A percentile compares a stretch with the other conserved stretches of the same genome.
Conservation (phyloP, 2,888 invertebrate species). For the Taenaris catops region DNA sequence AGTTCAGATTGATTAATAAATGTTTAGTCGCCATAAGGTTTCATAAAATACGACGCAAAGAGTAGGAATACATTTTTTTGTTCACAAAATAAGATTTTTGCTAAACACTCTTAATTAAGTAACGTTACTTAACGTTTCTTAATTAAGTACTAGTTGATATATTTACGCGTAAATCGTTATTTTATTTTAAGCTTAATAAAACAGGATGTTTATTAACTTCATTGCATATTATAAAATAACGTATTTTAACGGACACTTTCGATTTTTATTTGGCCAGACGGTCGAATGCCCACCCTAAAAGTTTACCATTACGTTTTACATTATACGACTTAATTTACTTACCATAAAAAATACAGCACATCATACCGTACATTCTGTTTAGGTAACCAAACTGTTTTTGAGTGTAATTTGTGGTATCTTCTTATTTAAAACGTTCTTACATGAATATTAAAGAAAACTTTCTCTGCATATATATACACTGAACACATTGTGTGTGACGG, state of each 20-base stretch:
- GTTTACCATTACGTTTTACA: constrained; percentile 2
- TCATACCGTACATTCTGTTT: constrained; percentile 7
- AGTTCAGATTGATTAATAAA: too few species aligned
- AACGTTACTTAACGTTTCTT: too few species aligned
- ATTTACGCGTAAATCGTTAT: too few species aligned
- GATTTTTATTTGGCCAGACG: neutral
- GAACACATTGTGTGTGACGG: constrained; percentile 32
- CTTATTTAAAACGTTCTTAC: constrained; percentile 18
- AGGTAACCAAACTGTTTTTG: constrained; percentile 9
- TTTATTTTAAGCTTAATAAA: too few species aligned
- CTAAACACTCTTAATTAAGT: too few species aligned
- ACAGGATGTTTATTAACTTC: too few species aligned
- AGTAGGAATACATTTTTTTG: too few species aligned
- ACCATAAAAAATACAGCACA: constrained; percentile 4
- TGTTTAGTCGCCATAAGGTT: too few species aligned
- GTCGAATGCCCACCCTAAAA: constrained; percentile 1
- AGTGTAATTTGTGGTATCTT: constrained; percentile 15
- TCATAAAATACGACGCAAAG: too few species aligned
- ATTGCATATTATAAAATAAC: too few species aligned
- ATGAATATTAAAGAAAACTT: constrained; percentile 38
- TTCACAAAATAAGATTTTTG: too few species aligned
- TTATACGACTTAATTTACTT: neutral
- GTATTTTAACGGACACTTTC: constrained; percentile 1
- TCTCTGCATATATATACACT: constrained; percentile 34
- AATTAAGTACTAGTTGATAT: too few species aligned